Percentiles rank a stretch among this genome's conserved stretches.
Evolutionary conservation across 2,113 vertebrate species (phyloP).

Genomic region (Siniperca chuatsi): DNA sequence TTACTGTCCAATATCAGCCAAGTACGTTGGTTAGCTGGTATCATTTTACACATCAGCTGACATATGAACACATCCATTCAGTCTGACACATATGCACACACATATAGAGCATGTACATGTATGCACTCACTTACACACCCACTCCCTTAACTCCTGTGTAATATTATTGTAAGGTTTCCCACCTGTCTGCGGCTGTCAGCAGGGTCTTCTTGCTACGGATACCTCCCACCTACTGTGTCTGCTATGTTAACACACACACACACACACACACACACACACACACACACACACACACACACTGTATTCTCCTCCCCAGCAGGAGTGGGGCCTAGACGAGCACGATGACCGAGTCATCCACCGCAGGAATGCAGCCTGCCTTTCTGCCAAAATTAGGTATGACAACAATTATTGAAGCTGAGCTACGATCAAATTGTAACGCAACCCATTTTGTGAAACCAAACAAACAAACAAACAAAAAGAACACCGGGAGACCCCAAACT

Average conservation of each 20-base stretch:
- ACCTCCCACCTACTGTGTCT: slow-evolving; percentile 60
- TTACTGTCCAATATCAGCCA: neutral
- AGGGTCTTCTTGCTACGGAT: slow-evolving; percentile 38
- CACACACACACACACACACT: slow-evolving; percentile 36
- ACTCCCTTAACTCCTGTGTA: slow-evolving; percentile 32
- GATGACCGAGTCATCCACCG: slow-evolving; percentile 46
- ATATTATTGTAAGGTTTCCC: slow-evolving; percentile 66
- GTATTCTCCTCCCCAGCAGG: slow-evolving; percentile 48
- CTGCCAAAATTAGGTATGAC: slow-evolving; percentile 58
- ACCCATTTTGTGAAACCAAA: slow-evolving; percentile 31
- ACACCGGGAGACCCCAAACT: neutral
- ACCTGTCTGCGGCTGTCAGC: slow-evolving; percentile 75
- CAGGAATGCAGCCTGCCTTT: slow-evolving; percentile 58
- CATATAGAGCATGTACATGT: neutral
- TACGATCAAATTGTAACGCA: neutral
- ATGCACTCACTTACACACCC: slow-evolving; percentile 29
- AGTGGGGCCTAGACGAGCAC: slow-evolving; percentile 11
- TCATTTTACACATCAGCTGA: slow-evolving; percentile 14
- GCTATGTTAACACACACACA: slow-evolving; percentile 36
- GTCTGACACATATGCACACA: slow-evolving; percentile 6
- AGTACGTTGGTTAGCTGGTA: neutral
- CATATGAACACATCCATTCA: slow-evolving; percentile 8
- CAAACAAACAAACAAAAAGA: neutral
- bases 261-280: slow-evolving; percentile 40
- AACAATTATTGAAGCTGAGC: slow-evolving; percentile 58